These are phyloP conservation scores for Illadopsis cleaveri DNA, from an alignment of 2,113 vertebrate species.

Conservation along the genomic window DNA sequence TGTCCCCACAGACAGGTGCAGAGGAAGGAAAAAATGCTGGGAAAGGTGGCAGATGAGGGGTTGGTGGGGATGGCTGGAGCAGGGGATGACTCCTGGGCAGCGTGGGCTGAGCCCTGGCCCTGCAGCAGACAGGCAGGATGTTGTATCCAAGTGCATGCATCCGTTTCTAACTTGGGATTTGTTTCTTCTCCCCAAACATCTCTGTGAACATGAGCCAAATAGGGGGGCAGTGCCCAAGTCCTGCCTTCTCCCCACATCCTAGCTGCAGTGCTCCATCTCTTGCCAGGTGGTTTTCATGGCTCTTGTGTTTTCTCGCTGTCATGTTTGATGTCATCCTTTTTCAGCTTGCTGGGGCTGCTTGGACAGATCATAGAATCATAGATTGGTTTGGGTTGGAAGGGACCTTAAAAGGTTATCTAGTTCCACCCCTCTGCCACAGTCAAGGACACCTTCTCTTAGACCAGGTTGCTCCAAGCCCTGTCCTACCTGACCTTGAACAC, in stretches of 20 bases:
- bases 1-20: neutral
- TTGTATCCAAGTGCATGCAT: neutral
- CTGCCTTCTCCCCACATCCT: neutral
- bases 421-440: neutral
- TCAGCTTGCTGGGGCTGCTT: neutral
- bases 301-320: neutral
- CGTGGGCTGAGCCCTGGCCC: accelerated
- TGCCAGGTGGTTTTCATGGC: neutral
- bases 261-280: neutral
- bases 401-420: neutral
- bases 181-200: neutral
- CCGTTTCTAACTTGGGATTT: neutral
- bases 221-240: neutral
- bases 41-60: neutral
- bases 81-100: neutral
- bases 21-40: neutral
- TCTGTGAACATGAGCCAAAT: neutral
- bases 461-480: neutral
- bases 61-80: neutral
- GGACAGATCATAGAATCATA: neutral
- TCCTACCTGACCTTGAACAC: neutral
- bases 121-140: neutral
- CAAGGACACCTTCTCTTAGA: neutral
- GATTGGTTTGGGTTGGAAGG: neutral
- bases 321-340: neutral